Percentiles rank a stretch among this genome's conserved stretches.
phyloP scores from a whole-genome alignment of 2,113 vertebrate genomes.

The Serilophus lunatus region DNA sequence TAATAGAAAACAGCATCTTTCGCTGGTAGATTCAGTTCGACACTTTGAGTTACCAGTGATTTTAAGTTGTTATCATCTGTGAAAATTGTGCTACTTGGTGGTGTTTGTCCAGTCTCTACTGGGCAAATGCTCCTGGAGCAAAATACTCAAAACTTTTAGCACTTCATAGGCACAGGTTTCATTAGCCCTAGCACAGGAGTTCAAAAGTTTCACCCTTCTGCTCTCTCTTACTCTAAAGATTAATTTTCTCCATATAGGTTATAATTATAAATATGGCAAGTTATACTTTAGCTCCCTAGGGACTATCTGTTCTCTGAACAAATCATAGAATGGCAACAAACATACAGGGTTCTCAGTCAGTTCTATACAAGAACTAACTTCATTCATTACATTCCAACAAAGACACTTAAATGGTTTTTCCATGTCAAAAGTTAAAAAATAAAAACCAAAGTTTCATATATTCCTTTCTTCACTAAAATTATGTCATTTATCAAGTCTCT shows the following conservation, averaged over 20 bases:
- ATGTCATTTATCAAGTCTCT: not conserved
- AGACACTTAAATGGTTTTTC: not conserved
- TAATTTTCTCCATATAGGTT: not conserved
- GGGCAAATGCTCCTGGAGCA: not conserved
- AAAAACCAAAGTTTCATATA: not conserved
- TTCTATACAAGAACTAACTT: not conserved
- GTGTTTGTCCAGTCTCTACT: not conserved
- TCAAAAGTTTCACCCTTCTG: not conserved
- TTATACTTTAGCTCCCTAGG: not conserved
- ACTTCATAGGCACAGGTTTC: not conserved
- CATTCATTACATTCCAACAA: not conserved
- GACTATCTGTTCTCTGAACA: not conserved
- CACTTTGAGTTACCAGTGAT: not conserved
- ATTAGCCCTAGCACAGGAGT: not conserved
- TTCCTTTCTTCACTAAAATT: not conserved
- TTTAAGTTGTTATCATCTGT: not conserved
- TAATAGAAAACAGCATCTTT: not conserved
- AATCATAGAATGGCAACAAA: not conserved
- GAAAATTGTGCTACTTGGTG: rapidly evolving
- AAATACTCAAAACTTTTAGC: rapidly evolving
- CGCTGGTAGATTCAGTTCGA: not conserved
- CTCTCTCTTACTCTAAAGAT: not conserved
- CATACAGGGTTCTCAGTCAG: not conserved
- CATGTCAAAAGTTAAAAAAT: not conserved
- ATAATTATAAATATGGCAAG: not conserved